Evolutionary conservation across 1,140 invertebrate genomes (phyloP), one percentile per base, ranked within the genome.

Genomic region (Copidosoma floridanum): DNA sequence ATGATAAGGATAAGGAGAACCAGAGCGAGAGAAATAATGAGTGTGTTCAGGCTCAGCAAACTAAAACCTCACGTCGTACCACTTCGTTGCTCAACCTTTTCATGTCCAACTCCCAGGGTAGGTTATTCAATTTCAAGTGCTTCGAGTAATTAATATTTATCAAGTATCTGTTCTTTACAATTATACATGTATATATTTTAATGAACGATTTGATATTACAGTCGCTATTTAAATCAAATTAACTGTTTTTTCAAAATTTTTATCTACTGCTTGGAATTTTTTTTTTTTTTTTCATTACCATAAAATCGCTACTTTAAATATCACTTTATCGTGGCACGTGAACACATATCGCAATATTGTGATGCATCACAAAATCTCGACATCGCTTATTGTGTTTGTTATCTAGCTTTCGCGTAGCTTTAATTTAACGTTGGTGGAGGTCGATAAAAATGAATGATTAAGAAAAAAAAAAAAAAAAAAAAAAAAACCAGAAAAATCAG

Each of bases 61-160:
- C 82, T 82, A 92, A 92, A 86, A 85, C 89, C 81, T 93, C 90
- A 79, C 89, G 91, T 81, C 89, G 92, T 84, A 93, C 93, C 81
- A 94, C 92, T 79, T 94, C 92, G 80, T 87, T 95, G 77, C 86
- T 94, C 80, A 94, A 95, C 87, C 86, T 94, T 82, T 95, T 94
- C 85, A 92, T 93, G 84, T 91, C 91, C 84, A 92, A 92, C 83
- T 92, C 91, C 83, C 91, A 93, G 87, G 92, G 91, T 88, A 93
- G 76, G 77, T 80, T 11, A 43, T n/a, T n/a, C 12, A 18, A 59
- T 37, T 52, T 59, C 47, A 59, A 21, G 44, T 29, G 57, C 48
- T 46, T 35, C 40, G 40, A 58, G 24, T 41, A 58, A 38, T 12
- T 32, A 32, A 32, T 32, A 32, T 32, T 32, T n/a, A 14, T 1